Evolutionary conservation across 2,797 vertebrate species (phyloP).

Genomic region (Pipistrellus pygmaeus): DNA sequence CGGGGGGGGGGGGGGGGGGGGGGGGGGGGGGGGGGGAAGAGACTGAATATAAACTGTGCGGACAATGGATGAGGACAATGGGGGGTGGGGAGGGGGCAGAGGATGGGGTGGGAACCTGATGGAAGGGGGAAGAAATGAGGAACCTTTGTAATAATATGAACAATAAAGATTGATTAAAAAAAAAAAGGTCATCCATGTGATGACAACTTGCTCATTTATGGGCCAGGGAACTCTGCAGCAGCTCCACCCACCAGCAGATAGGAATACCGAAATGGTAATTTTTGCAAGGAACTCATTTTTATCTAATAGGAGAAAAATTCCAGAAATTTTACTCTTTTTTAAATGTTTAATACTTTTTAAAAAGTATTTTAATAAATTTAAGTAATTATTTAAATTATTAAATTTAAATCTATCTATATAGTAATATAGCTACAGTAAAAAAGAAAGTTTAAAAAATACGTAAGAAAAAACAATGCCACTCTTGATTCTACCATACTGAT

Average conservation of each 20-base stretch:
- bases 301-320: neutral
- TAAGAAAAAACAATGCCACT: neutral
- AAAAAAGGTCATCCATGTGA: neutral
- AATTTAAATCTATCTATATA: neutral
- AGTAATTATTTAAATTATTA: neutral
- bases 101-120: too few relatives aligned
- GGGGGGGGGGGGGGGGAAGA: too few relatives aligned
- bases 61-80: too few relatives aligned
- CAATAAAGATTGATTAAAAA: too few relatives aligned
- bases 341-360: neutral
- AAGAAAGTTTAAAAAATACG: neutral
- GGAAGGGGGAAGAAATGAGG: too few relatives aligned
- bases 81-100: too few relatives aligned
- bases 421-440: neutral
- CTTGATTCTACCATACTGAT: neutral
- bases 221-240: neutral
- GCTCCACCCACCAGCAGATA: neutral
- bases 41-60: too few relatives aligned
- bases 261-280: neutral
- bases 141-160: too few relatives aligned
- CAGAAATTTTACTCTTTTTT: neutral
- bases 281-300: neutral
- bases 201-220: neutral
- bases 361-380: neutral
- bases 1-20: too few relatives aligned